Conservation (phyloP, 2,888 invertebrate species). For the Erebia palarica region DNA sequence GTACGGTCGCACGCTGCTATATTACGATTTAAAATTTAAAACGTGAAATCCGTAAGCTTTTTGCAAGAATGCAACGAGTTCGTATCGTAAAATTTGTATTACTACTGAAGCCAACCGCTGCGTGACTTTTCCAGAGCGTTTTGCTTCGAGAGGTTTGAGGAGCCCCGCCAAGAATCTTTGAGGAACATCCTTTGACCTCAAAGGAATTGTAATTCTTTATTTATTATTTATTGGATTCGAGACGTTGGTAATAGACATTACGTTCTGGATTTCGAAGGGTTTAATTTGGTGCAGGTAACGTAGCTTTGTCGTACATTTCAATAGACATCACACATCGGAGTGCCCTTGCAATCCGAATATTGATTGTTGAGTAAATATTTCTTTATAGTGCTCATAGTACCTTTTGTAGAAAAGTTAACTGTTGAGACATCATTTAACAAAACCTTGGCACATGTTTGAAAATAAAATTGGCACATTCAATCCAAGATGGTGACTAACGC, state of each 20-base stretch:
- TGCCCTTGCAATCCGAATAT: too few relatives aligned
- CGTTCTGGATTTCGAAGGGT: not conserved
- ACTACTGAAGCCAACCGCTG: not conserved
- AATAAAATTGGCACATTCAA: too few relatives aligned
- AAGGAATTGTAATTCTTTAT: not conserved
- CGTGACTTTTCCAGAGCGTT: not conserved
- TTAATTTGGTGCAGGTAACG: too few relatives aligned
- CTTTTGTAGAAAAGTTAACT: too few relatives aligned
- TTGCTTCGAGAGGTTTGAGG: not conserved
- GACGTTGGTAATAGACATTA: not conserved
- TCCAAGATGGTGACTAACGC: too few relatives aligned
- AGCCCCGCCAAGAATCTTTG: not conserved
- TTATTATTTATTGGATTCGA: not conserved
- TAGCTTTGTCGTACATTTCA: too few relatives aligned
- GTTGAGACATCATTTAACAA: too few relatives aligned
- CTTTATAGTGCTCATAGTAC: not conserved
- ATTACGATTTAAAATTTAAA: conserved; percentile 12
- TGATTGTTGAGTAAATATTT: too few relatives aligned
- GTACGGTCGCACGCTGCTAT: conserved; percentile 1
- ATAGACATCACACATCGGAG: too few relatives aligned
- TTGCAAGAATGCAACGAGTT: not conserved
- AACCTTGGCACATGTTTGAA: too few relatives aligned
- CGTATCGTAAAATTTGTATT: conserved; percentile 8
- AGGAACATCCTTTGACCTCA: not conserved
- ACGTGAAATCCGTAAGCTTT: conserved; percentile 8